phyloP scores from a whole-genome alignment of 2,888 invertebrate genomes.

The Heliconius ismenius region DNA sequence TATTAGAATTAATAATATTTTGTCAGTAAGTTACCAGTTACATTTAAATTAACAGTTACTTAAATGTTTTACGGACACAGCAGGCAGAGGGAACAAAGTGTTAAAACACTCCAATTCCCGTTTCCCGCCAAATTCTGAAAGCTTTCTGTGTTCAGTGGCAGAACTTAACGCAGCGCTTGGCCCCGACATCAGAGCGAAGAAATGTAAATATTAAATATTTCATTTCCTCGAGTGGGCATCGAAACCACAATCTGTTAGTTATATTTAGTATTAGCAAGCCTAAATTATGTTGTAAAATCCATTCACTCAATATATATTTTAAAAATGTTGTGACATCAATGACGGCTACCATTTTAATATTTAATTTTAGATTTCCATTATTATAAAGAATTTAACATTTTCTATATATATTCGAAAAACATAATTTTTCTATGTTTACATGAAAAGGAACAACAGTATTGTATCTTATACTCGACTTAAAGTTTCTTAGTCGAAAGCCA shows the following conservation, averaged over 20 bases:
- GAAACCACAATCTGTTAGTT: too few species aligned
- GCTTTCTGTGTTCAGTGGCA: not conserved
- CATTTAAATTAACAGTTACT: too few species aligned
- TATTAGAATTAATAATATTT: too few species aligned
- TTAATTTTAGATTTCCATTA: too few species aligned
- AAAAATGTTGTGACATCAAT: too few species aligned
- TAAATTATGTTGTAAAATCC: too few species aligned
- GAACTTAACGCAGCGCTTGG: not conserved
- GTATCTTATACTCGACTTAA: slow-evolving; percentile 9
- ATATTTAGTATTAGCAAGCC: too few species aligned
- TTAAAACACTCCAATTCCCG: not conserved
- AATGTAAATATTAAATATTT: not conserved
- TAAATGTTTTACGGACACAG: not conserved
- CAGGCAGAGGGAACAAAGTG: not conserved
- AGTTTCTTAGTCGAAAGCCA: slow-evolving; percentile 9
- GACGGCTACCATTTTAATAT: too few species aligned
- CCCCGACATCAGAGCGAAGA: not conserved
- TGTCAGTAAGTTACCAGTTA: too few species aligned
- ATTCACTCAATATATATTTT: too few species aligned
- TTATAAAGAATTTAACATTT: too few species aligned
- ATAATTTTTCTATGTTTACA: not conserved
- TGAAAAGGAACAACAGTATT: slow-evolving; percentile 5
- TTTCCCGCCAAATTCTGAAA: not conserved
- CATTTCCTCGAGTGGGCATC: too few species aligned
- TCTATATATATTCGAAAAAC: not conserved